A percentile compares a stretch with the other conserved stretches of the same genome.
Conservation (phyloP, 2,888 invertebrate species). For the Limenitis camilla region DNA sequence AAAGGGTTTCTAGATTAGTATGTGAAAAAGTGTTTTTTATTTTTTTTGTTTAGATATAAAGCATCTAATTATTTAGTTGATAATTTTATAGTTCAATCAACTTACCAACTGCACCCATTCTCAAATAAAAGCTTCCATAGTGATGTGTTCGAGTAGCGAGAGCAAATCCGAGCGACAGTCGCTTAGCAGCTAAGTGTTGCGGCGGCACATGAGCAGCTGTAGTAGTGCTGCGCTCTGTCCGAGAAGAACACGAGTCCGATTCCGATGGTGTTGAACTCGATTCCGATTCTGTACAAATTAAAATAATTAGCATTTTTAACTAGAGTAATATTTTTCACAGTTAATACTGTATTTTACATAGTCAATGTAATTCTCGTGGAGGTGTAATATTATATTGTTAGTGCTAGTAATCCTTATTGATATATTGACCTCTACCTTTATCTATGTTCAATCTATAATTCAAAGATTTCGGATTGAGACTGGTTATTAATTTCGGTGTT, state of each 20-base stretch:
- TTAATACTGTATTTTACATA: too few relatives aligned
- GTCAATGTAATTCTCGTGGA: too few relatives aligned
- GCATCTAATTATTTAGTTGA: too few relatives aligned
- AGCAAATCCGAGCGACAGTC: conserved; percentile 69
- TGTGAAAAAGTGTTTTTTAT: too few relatives aligned
- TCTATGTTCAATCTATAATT: too few relatives aligned
- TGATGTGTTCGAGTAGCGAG: conserved; percentile 78
- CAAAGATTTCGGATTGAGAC: too few relatives aligned
- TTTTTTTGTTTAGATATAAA: too few relatives aligned
- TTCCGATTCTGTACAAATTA: conserved; percentile 47
- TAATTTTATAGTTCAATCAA: conserved; percentile 20
- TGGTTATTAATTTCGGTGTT: too few relatives aligned
- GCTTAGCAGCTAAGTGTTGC: conserved; percentile 49
- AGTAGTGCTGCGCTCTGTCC: conserved; percentile 75
- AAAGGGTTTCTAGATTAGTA: too few relatives aligned
- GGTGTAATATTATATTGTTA: too few relatives aligned
- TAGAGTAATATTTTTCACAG: neutral
- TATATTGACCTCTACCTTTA: too few relatives aligned
- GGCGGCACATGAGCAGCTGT: conserved; percentile 53
- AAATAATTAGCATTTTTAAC: neutral
- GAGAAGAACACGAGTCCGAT: conserved; percentile 68
- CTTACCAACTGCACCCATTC: conserved; percentile 94
- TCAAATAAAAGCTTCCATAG: conserved; percentile 93
- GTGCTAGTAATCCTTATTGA: too few relatives aligned
- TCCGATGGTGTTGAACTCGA: conserved; percentile 62